phyloP scores from a whole-genome alignment of 1,140 invertebrate species.

The Schlechtendalia chinensis region DNA sequence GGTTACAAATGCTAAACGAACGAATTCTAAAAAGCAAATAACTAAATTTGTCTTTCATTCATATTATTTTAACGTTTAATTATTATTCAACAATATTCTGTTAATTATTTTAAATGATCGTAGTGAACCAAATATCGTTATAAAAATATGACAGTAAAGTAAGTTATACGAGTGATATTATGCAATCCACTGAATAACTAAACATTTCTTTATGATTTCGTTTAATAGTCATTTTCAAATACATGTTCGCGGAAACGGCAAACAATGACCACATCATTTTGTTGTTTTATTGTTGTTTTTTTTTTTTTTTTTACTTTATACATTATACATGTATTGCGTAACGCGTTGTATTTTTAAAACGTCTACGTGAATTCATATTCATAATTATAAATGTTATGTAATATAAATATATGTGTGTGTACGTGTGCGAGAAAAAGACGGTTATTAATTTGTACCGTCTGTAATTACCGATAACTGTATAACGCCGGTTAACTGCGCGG shows the following conservation, averaged over 20 bases:
- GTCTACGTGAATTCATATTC: not conserved
- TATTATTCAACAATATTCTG: no score
- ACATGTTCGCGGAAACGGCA: not conserved
- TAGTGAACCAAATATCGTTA: no score
- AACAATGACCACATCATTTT: not conserved
- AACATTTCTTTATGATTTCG: not conserved
- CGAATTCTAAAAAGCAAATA: not conserved
- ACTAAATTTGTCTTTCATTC: not conserved
- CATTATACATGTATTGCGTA: no score
- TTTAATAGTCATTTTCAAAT: not conserved
- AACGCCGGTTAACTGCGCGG: not conserved
- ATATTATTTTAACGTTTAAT: not conserved
- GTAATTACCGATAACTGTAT: slow-evolving; percentile 3
- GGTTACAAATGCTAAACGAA: not conserved
- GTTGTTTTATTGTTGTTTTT: no score
- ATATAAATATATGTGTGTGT: not conserved
- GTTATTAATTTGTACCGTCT: not conserved
- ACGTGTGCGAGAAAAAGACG: not conserved
- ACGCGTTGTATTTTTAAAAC: not conserved
- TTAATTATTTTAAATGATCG: no score
- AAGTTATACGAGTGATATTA: no score
- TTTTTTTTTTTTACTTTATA: no score
- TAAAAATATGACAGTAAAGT: no score
- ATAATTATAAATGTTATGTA: slow-evolving; percentile 6
- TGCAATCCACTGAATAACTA: no score